Conservation (phyloP, 2,888 invertebrate genomes). For the Odontothrips loti region DNA sequence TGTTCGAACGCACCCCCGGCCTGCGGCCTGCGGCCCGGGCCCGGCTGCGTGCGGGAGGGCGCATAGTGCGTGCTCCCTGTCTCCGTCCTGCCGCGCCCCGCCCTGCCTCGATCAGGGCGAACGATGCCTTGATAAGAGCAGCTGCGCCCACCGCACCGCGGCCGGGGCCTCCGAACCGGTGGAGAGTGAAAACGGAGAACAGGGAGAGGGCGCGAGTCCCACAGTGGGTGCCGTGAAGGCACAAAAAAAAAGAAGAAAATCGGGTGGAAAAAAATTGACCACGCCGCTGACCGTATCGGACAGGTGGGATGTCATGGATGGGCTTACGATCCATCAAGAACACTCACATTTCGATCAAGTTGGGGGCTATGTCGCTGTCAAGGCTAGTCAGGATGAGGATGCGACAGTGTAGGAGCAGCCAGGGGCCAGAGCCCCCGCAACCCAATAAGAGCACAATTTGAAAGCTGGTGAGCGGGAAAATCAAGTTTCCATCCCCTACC, state of each 20-base stretch:
- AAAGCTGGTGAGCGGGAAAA: slow-evolving; percentile 24
- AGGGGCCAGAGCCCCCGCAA: background rate
- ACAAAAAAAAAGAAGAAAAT: background rate
- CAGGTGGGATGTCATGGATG: too few relatives aligned
- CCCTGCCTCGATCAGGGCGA: background rate
- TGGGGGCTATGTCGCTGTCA: too few relatives aligned
- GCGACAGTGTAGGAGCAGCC: too few relatives aligned
- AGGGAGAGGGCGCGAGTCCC: background rate
- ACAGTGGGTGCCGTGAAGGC: too few relatives aligned
- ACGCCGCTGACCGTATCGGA: too few relatives aligned
- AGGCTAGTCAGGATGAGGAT: too few relatives aligned
- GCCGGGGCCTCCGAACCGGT: background rate
- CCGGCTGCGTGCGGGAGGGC: too few relatives aligned
- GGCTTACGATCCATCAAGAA: too few relatives aligned
- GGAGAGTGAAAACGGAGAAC: background rate
- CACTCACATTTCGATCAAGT: too few relatives aligned
- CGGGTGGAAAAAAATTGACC: background rate
- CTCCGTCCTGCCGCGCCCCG: background rate
- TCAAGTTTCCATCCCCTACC: background rate
- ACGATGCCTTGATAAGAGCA: background rate
- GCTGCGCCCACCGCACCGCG: background rate
- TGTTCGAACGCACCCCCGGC: background rate
- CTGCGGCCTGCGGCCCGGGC: background rate
- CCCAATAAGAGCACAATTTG: background rate
- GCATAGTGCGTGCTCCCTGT: background rate